phyloP scores from a whole-genome alignment of 2,113 vertebrate genomes.

The Zosterops hypoxanthus region DNA sequence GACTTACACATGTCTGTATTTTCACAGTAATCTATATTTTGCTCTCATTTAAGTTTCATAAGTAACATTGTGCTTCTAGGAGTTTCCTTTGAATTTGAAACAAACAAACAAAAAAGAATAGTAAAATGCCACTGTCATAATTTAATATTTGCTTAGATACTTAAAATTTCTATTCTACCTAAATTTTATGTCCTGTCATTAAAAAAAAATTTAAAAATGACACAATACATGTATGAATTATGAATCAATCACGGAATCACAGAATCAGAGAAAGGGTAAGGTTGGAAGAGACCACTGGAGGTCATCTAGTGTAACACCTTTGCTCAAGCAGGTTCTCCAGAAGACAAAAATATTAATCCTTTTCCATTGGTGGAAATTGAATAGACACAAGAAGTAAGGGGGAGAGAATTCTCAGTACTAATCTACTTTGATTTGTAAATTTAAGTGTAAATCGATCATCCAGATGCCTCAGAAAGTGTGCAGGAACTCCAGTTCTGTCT shows the following conservation, averaged over 20 bases:
- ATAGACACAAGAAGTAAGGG: not conserved
- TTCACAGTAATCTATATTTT: not conserved
- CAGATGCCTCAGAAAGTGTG: not conserved
- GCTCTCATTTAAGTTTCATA: not conserved
- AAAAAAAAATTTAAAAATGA: not conserved
- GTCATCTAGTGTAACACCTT: not conserved
- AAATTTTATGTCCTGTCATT: not conserved
- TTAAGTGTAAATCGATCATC: not conserved
- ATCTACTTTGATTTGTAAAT: not conserved
- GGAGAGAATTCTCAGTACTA: not conserved
- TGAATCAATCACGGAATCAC: not conserved
- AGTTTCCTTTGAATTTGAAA: not conserved
- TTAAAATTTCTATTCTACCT: not conserved
- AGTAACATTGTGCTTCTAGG: not conserved
- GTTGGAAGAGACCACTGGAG: too few species aligned
- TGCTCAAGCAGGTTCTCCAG: not conserved
- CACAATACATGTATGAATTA: not conserved
- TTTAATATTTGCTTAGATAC: not conserved
- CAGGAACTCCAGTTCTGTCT: not conserved
- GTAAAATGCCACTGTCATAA: not conserved
- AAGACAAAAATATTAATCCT: not conserved
- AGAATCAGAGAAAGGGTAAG: not conserved
- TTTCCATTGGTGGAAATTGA: not conserved
- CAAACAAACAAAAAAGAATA: not conserved
- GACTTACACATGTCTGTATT: not conserved